Percentiles rank a stretch among this genome's conserved stretches.
These are phyloP conservation scores for Heliconius congener DNA, from an alignment of 1,140 invertebrate genomes.

Conservation along the genomic window DNA sequence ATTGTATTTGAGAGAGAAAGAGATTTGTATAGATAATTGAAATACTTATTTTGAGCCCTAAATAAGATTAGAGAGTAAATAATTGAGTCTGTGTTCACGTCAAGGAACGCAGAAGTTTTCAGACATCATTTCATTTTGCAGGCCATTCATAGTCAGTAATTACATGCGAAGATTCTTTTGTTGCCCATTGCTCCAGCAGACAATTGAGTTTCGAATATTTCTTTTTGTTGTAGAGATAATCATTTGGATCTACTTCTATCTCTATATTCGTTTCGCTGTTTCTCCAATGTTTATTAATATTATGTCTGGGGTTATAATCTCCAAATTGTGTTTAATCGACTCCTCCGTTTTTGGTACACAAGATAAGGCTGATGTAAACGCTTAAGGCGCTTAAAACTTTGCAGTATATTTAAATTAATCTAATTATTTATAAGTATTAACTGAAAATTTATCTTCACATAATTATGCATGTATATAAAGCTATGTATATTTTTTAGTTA, in stretches of 20 bases:
- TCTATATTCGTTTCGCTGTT: constrained; percentile 29
- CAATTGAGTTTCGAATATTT: constrained; percentile 62
- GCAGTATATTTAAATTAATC: constrained; percentile 1
- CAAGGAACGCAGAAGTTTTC: constrained; percentile 52
- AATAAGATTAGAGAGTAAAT: constrained; percentile 17
- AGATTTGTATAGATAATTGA: not conserved
- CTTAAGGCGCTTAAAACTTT: constrained; percentile 17
- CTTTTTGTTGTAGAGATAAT: constrained; percentile 50
- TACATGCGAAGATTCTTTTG: constrained; percentile 63
- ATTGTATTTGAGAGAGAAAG: not conserved
- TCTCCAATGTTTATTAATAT: constrained; percentile 51
- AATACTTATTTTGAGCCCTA: constrained; percentile 9
- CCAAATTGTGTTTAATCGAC: not conserved
- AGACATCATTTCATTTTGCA: constrained; percentile 62
- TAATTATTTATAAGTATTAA: not conserved
- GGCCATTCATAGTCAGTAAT: constrained; percentile 62
- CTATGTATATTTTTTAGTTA: not conserved
- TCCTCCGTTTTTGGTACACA: not conserved
- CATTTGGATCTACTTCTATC: constrained; percentile 36
- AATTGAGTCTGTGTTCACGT: constrained; percentile 12
- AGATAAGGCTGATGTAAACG: constrained; percentile 17
- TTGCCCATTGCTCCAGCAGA: constrained; percentile 56
- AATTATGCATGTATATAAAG: not conserved
- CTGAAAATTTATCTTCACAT: not conserved
- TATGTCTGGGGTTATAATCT: constrained; percentile 43